A percentile compares a stretch with the other conserved stretches of the same genome.
These are phyloP conservation scores for Cephus pygmeus DNA, from an alignment of 2,888 invertebrate genomes.

Conservation along the genomic window DNA sequence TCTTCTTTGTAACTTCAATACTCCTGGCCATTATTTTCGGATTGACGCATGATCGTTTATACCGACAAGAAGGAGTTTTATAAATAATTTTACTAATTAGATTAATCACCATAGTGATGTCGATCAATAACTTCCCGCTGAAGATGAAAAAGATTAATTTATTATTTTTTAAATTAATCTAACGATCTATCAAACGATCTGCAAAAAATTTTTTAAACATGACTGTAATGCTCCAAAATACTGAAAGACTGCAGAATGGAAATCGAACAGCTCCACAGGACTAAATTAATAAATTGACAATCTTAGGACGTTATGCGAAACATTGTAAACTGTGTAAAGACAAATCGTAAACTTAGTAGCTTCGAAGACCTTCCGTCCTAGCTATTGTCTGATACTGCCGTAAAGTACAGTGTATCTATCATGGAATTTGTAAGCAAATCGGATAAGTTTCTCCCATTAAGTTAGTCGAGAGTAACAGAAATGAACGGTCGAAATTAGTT, in stretches of 20 bases:
- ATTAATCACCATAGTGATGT: neutral
- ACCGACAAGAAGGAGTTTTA: neutral
- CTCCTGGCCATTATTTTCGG: neutral
- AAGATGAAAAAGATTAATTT: neutral
- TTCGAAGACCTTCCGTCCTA: neutral
- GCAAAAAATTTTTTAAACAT: neutral
- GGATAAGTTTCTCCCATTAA: conserved; percentile 3
- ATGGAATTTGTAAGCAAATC: neutral
- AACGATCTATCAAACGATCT: neutral
- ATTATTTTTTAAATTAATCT: neutral
- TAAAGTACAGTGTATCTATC: neutral
- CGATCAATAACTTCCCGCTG: neutral
- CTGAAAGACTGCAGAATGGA: neutral
- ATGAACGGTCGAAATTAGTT: conserved; percentile 20
- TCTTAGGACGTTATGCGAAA: neutral
- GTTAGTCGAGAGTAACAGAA: conserved; percentile 1
- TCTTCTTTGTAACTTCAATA: neutral
- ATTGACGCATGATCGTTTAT: neutral
- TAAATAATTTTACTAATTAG: neutral
- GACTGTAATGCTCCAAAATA: no score
- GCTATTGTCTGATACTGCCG: neutral
- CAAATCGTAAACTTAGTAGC: neutral
- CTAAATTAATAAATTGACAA: neutral
- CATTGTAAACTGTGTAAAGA: neutral
- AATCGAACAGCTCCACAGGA: neutral